Base-by-base conservation (phyloP, 1,140 invertebrate species). In the Drosophila orosa region DNA sequence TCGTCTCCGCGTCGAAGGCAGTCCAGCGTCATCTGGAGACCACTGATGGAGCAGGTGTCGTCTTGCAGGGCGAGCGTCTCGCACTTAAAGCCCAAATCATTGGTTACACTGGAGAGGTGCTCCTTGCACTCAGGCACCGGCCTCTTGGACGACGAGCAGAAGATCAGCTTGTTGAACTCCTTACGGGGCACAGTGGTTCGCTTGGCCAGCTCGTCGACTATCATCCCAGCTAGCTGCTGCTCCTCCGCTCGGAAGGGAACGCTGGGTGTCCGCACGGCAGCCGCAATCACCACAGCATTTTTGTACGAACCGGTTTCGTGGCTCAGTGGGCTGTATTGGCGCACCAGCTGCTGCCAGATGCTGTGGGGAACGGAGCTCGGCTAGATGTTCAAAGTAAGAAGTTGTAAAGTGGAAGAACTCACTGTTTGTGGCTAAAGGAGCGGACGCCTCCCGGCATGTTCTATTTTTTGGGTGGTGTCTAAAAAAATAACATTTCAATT, bases 191-290 rank as follows among this genome's bases (percentile, higher is more conserved):
- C 74, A 3, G 56, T 63, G 1, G 73, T 68, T 7, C 82, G 79
- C 42, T 91, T 91, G 6, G 90, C 67, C 25, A 89, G 62, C 9
- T 91, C 76, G 65, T 91, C 89, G 6, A 84, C 55, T 8, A 85
- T 54, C 29, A 84, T 7, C 10, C 66, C 62, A 0, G 68, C 65
- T 35, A 91, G 48, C n/a, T 72, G 50, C 17, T 71, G 47, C 35
- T 86, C 78, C 24, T 74, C 47, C 10, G 15, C 33, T 29, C 5
- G 40, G n/a, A 13, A 52, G 17, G 44, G 54, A 31, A 17, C 27
- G 9, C 47, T 69, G 0, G 84, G 84, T 1, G 84, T 89, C n/a
- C 90, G 75, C 3, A 91, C 85, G 1, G 90, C 84, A 3, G 85
- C 81, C 3, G 74, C 71, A 25, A 91, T 73, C 8, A 91, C 78